Evolutionary conservation across 2,888 invertebrate genomes (phyloP), one percentile per base, ranked within the genome.

Genomic region (Lacanobia wlatinum): DNA sequence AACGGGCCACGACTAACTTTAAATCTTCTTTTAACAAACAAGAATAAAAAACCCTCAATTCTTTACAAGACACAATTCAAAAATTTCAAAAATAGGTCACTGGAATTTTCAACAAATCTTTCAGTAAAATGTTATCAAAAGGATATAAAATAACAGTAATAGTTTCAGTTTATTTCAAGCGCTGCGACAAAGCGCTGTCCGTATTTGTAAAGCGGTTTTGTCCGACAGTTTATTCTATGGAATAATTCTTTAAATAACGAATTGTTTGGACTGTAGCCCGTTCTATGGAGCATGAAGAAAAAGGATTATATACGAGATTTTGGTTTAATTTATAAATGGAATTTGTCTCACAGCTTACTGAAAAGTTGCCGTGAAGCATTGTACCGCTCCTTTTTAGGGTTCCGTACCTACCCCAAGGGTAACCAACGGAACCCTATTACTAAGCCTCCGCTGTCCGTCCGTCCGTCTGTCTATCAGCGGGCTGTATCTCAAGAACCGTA

Each of bases 171-270:
- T 72, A 61, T 77, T 73, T 82, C 46, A 56, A 62, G 40, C 59
- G 56, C 48, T 48, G 18, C 40, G 34, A 66, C 82, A 72, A 72
- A 77, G 52, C 52, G 40, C 59, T 67, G 50, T 69, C 38, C 40
- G 62, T 72, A 62, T 82, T 82, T 82, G 52, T 66, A 73, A 82
- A 80, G 68, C 67, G 65, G 52, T 72, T 68, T 80, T 73, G 65
- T 78, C 55, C 7, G 46, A 34, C 46, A 40, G 23, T 18, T 1
- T 8, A 50, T 62, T 48, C 23, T 16, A 55, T 68, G n/a, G 16
- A 46, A 61, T 76, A 80, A 56, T 64, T 76, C 23, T 60, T n/a
- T 64, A 60, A 60, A 16, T 38, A 68, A 58, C 21, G 58, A 59
- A 63, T 28, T 63, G 43, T 75, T 59, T 59, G 58, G 4, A 16